phyloP scores from a whole-genome alignment of 2,797 vertebrate genomes.

The Arctocebus calabarensis region DNA sequence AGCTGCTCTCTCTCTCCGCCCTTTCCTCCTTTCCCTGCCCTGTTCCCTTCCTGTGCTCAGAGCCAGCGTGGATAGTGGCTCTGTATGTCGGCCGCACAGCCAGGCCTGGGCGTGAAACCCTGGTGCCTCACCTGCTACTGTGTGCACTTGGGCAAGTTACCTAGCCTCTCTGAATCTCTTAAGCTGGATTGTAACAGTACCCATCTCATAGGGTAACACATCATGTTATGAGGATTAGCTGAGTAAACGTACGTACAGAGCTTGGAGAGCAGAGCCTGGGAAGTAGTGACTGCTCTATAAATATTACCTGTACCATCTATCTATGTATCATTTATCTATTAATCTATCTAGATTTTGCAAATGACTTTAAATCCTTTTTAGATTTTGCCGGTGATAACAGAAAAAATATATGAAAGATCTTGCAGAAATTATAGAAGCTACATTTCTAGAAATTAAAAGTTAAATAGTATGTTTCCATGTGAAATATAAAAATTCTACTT shows the following conservation, averaged over 20 bases:
- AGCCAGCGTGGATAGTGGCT: background rate
- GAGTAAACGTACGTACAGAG: background rate
- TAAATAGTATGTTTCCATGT: background rate
- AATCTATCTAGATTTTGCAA: background rate
- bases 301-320: background rate
- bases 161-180: background rate
- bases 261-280: background rate
- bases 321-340: background rate
- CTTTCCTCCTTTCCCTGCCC: background rate
- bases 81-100: fast-evolving
- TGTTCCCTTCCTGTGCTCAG: background rate
- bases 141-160: background rate
- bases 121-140: background rate
- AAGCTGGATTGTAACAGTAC: background rate
- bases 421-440: background rate
- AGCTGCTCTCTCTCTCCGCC: background rate
- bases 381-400: background rate
- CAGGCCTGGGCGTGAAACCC: background rate
- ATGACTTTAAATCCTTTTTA: conserved; percentile 1
- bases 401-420: background rate
- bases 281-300: background rate
- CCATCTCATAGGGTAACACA: background rate
- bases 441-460: conserved; percentile 13
- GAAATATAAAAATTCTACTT: background rate
- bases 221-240: background rate